phyloP scores from a whole-genome alignment of 2,113 vertebrate species.

The Chlorodrepanis virens region DNA sequence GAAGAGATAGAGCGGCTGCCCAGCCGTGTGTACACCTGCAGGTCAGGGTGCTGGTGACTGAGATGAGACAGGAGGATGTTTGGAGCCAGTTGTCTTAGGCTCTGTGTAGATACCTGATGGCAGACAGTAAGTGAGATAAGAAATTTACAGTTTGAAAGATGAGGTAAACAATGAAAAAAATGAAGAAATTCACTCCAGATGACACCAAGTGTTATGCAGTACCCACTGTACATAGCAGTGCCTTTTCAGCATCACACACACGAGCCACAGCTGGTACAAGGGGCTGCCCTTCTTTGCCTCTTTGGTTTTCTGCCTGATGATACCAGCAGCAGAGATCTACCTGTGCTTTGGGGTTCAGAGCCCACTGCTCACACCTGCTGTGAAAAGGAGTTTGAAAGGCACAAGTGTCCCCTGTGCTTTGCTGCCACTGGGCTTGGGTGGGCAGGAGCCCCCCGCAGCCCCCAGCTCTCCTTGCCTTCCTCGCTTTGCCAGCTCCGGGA shows the following conservation, averaged over 20 bases:
- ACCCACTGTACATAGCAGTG: rapidly evolving
- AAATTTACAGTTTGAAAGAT: background rate
- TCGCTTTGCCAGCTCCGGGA: background rate
- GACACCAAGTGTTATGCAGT: rapidly evolving
- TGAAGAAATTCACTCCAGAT: background rate
- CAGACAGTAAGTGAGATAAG: background rate
- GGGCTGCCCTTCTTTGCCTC: background rate
- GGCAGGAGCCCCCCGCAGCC: rapidly evolving
- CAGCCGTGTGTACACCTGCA: background rate
- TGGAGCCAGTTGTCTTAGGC: background rate
- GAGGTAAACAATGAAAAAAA: background rate
- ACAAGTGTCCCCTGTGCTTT: background rate
- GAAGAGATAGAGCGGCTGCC: background rate
- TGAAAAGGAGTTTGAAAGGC: background rate
- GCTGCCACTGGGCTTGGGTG: rapidly evolving
- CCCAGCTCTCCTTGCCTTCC: background rate
- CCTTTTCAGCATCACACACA: background rate
- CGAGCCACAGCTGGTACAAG: rapidly evolving
- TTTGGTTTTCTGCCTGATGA: background rate
- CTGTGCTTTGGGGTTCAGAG: background rate
- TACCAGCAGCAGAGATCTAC: background rate
- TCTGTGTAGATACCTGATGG: background rate
- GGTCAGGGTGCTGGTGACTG: background rate
- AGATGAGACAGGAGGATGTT: background rate
- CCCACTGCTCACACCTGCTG: background rate